Percentiles rank a stretch among this genome's conserved stretches.
Evolutionary conservation across 2,797 vertebrate species (phyloP).

Genomic region (Gobio occitaniae): DNA sequence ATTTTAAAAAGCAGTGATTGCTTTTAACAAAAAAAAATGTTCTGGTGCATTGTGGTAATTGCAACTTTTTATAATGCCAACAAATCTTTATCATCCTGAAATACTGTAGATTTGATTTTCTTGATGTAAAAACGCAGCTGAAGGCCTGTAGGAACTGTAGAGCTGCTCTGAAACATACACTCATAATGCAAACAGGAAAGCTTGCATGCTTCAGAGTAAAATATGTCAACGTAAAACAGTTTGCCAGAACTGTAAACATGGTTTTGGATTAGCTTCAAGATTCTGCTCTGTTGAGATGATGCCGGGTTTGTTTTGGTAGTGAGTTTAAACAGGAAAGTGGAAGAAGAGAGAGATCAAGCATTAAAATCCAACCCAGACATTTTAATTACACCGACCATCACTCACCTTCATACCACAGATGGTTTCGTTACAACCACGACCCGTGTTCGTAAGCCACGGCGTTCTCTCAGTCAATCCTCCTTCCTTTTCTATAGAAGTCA

Average conservation of each 20-base stretch:
- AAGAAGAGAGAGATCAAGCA: constrained; percentile 81
- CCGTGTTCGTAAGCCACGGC: neutral
- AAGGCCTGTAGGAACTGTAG: constrained; percentile 1
- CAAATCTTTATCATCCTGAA: neutral
- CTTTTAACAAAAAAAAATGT: neutral
- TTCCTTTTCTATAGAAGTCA: neutral
- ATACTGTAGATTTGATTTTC: neutral
- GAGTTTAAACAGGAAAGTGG: constrained; percentile 60
- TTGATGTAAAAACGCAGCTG: neutral
- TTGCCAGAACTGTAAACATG: constrained; percentile 48
- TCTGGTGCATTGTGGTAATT: neutral
- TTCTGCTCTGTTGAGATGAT: constrained; percentile 43
- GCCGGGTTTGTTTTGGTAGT: constrained; percentile 30
- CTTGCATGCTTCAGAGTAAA: constrained; percentile 20
- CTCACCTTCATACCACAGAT: constrained; percentile 34
- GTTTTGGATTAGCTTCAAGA: constrained; percentile 39
- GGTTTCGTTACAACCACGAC: constrained; percentile 5
- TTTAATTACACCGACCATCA: constrained; percentile 21
- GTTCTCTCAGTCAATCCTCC: neutral
- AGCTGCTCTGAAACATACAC: constrained; percentile 40
- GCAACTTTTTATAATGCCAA: neutral
- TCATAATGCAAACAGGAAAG: constrained; percentile 45
- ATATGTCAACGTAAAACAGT: constrained; percentile 28
- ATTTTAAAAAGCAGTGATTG: neutral
- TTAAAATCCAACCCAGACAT: constrained; percentile 64